Conservation (phyloP, 2,797 vertebrate species). For the Threskiornis aethiopicus region DNA sequence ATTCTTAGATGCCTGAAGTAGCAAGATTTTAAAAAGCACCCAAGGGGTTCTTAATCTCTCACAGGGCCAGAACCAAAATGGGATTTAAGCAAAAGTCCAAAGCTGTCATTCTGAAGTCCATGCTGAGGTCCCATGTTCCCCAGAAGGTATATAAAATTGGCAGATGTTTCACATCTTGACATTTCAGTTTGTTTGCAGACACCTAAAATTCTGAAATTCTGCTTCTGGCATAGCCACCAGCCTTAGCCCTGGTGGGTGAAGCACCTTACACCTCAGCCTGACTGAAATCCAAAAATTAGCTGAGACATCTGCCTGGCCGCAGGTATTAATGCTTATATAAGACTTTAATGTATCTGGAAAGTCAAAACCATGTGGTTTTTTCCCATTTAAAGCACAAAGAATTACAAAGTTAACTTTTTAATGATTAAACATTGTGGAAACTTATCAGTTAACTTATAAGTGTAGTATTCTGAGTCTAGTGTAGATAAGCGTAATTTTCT, state of each 20-base stretch:
- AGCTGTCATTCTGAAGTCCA: background rate
- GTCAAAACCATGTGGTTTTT: background rate
- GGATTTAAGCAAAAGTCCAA: background rate
- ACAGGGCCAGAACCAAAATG: background rate
- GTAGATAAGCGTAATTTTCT: background rate
- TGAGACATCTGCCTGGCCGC: background rate
- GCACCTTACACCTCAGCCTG: background rate
- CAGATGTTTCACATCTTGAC: background rate
- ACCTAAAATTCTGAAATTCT: background rate
- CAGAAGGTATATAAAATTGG: background rate
- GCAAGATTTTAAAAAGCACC: background rate
- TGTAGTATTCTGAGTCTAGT: background rate
- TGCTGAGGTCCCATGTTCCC: background rate
- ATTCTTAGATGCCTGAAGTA: background rate
- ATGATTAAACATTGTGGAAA: background rate
- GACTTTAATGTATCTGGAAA: background rate
- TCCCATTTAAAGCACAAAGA: background rate
- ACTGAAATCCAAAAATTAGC: background rate
- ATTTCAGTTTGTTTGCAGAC: background rate
- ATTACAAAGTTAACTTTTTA: background rate
- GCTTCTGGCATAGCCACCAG: background rate
- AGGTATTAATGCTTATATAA: background rate
- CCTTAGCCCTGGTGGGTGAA: background rate
- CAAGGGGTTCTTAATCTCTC: background rate
- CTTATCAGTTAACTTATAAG: background rate